Percentiles rank a stretch among this genome's conserved stretches.
Conservation (phyloP, 1,140 invertebrate genomes). For the Leptinotarsa defecta region DNA sequence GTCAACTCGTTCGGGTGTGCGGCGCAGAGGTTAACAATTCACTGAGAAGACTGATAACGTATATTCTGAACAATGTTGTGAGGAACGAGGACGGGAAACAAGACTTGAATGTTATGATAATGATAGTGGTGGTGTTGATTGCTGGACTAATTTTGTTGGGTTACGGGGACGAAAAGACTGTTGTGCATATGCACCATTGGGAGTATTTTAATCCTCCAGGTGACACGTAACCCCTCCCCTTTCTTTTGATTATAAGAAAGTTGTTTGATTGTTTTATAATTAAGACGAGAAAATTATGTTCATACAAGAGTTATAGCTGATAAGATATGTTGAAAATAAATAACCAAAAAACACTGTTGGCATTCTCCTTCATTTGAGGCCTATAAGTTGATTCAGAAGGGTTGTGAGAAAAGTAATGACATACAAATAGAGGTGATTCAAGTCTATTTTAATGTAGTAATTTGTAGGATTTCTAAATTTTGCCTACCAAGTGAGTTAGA, state of each 20-base stretch:
- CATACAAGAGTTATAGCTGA: neutral
- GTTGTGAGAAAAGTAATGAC: no score
- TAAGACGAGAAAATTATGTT: neutral
- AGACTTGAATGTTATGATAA: constrained; percentile 72
- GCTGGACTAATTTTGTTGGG: constrained; percentile 72
- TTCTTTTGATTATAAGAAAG: neutral
- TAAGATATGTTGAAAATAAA: constrained; percentile 7
- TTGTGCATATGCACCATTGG: constrained; percentile 80
- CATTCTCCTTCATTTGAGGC: neutral
- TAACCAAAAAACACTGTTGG: neutral
- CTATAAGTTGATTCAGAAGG: no score
- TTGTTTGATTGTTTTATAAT: constrained; percentile 4
- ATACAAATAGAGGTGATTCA: no score
- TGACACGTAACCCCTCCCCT: constrained; percentile 49
- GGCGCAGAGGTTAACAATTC: constrained; percentile 66
- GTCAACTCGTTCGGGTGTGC: constrained; percentile 69
- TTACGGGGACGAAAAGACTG: constrained; percentile 69
- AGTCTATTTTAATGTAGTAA: no score
- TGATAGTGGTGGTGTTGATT: constrained; percentile 75
- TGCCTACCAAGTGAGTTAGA: no score
- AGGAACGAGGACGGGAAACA: constrained; percentile 66
- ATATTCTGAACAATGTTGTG: constrained; percentile 60
- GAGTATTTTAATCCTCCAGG: constrained; percentile 80
- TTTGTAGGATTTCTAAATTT: no score
- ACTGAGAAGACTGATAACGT: constrained; percentile 67